Conservation (phyloP, 2,113 vertebrate species). For the Pipa parva region DNA sequence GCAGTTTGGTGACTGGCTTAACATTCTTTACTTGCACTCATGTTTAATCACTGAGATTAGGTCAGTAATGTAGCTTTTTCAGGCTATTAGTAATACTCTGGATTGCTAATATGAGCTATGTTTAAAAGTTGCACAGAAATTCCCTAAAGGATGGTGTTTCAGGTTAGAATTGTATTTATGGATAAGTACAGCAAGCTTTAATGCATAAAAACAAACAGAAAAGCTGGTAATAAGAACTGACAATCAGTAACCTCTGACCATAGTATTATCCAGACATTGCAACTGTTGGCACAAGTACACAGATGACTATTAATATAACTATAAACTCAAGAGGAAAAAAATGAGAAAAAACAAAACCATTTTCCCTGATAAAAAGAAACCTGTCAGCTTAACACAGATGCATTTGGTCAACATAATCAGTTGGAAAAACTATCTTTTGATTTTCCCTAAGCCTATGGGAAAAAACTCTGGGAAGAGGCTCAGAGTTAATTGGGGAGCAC, state of each 20-base stretch:
- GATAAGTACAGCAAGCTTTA: not conserved
- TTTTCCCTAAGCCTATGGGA: no score
- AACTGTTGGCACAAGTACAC: not conserved
- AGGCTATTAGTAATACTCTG: not conserved
- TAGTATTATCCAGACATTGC: not conserved
- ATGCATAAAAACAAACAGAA: not conserved
- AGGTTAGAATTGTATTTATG: not conserved
- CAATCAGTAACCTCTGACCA: not conserved
- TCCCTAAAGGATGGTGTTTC: constrained; percentile 12
- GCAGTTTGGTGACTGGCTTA: not conserved
- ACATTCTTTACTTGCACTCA: not conserved
- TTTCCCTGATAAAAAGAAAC: no score
- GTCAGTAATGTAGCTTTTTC: constrained; percentile 7
- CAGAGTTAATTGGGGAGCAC: no score
- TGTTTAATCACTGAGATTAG: constrained; percentile 9
- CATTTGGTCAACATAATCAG: no score
- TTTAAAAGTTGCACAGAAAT: constrained; percentile 12
- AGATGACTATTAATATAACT: no score
- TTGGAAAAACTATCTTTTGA: no score
- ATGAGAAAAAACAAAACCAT: no score
- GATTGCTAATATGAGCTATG: constrained; percentile 20
- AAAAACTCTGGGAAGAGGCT: no score
- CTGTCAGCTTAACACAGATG: no score
- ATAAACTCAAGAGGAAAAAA: no score
- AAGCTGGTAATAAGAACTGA: not conserved